These are phyloP conservation scores for Venusia cambrica DNA, from an alignment of 2,888 invertebrate genomes.

Conservation along the genomic window DNA sequence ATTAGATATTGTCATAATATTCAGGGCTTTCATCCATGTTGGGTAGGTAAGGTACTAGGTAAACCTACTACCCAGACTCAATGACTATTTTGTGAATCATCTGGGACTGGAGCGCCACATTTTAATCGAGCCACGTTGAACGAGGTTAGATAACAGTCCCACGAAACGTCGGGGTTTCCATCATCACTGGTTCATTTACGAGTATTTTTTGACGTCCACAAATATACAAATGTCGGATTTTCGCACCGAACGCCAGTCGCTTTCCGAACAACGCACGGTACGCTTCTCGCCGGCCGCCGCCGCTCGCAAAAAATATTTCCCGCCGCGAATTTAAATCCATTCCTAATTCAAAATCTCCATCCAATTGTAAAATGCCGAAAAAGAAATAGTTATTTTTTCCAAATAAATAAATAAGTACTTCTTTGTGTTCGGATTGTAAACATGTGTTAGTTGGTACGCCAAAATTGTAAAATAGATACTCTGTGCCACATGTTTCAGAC, in stretches of 20 bases:
- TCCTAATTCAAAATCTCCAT: conserved; percentile 41
- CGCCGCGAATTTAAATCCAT: conserved; percentile 63
- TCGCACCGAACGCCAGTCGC: conserved; percentile 68
- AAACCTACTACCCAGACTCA: too few relatives aligned
- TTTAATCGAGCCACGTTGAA: too few relatives aligned
- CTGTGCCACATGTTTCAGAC: conserved; percentile 45
- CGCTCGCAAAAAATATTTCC: conserved; percentile 45
- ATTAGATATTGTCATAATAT: too few relatives aligned
- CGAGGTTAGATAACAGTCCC: conserved; percentile 61
- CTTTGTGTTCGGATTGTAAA: conserved; percentile 32
- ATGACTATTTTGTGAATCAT: too few relatives aligned
- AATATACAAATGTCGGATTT: conserved; percentile 67
- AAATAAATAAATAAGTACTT: conserved; percentile 21
- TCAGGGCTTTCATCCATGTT: too few relatives aligned
- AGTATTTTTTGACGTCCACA: conserved; percentile 74
- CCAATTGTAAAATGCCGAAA: conserved; percentile 65
- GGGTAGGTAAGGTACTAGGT: too few relatives aligned
- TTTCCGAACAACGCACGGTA: conserved; percentile 61
- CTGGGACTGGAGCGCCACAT: too few relatives aligned
- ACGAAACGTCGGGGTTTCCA: conserved; percentile 54
- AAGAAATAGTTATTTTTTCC: conserved; percentile 56
- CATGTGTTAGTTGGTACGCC: conserved; percentile 42
- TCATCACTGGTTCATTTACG: conserved; percentile 65
- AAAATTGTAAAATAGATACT: conserved; percentile 56
- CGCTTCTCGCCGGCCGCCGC: conserved; percentile 56